Base-by-base conservation (phyloP, 2,797 vertebrate genomes). In the Moxostoma hubbsi region DNA sequence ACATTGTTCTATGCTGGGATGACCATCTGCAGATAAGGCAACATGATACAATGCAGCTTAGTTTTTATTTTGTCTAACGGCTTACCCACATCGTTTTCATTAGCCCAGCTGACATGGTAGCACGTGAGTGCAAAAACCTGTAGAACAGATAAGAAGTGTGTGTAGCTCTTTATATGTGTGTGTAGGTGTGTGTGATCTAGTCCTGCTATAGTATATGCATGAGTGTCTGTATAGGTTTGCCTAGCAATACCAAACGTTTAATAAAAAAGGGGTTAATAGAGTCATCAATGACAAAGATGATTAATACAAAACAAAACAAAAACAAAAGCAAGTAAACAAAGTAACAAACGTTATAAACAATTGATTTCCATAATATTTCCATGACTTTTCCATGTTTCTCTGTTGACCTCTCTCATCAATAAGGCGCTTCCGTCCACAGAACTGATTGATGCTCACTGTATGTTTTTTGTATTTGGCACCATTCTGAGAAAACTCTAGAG, bases 141-240 rank as follows among this genome's bases (percentile, higher is more conserved):
- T 16, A 55, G 7, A 16, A 65, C 55, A 49, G 16, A 62, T 24
- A 13, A 91, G 89, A 85, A 90, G 89, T 88, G 90, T 90, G 86
- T 73, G 12, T 87, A 84, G 3, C 36, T 36, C 36, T 36, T 36
- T 36, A 4, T 36, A 36, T 36, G 36, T 36, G 36, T 36, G 36
- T 36, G 36, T 36, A 36, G 36, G 36, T 36, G 36, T 36, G 36
- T 5, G 36, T 36, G 36, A 36, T 88, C 81, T 88, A 85, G 81
- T 50, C 53, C 5, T 54, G 53, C 53, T 13, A 54, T 5, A 13
- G n/a, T 46, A 16, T 24, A 13, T 47, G 45, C 8, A 18, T 61
- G 71, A 12, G 36, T 46, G 58, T 51, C 9, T 57, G 9, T 12
- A 9, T 11, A 11, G 8, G 5, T n/a, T 12, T 69, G 46, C 49